phyloP scores from a whole-genome alignment of 2,888 invertebrate species.

The Pandemis corylana region DNA sequence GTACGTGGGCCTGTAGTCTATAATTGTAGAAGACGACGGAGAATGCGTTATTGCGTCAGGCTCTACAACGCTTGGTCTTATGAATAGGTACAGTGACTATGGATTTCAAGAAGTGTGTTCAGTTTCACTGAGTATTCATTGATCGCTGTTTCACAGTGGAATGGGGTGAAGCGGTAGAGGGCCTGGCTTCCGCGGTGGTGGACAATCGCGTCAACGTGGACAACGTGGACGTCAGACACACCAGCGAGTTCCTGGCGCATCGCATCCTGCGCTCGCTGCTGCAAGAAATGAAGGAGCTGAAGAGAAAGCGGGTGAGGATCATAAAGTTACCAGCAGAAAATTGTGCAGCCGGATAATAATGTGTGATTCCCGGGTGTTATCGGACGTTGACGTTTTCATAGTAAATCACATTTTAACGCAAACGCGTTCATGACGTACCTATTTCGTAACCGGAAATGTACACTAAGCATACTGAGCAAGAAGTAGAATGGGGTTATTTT shows the following conservation, averaged over 20 bases:
- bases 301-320: slow-evolving; percentile 53
- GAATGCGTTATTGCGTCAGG: no score
- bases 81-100: no score
- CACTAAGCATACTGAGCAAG: no score
- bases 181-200: slow-evolving; percentile 67
- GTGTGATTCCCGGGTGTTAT: no score
- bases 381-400: no score
- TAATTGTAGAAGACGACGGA: no score
- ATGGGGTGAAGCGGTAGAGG: slow-evolving; percentile 79
- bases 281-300: slow-evolving; percentile 67
- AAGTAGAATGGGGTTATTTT: no score
- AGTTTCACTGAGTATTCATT: background rate
- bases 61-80: no score
- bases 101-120: background rate
- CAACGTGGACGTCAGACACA: slow-evolving; percentile 66
- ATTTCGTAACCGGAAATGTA: no score
- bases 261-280: slow-evolving; percentile 63
- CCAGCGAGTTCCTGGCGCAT: slow-evolving; percentile 65
- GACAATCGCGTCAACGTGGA: slow-evolving; percentile 66
- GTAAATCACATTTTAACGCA: no score
- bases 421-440: no score
- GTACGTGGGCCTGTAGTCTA: no score
- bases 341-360: background rate
- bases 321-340: background rate
- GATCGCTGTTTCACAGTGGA: slow-evolving; percentile 61